Evolutionary conservation across 2,888 invertebrate species (phyloP).

Genomic region (Epinotia nisella): DNA sequence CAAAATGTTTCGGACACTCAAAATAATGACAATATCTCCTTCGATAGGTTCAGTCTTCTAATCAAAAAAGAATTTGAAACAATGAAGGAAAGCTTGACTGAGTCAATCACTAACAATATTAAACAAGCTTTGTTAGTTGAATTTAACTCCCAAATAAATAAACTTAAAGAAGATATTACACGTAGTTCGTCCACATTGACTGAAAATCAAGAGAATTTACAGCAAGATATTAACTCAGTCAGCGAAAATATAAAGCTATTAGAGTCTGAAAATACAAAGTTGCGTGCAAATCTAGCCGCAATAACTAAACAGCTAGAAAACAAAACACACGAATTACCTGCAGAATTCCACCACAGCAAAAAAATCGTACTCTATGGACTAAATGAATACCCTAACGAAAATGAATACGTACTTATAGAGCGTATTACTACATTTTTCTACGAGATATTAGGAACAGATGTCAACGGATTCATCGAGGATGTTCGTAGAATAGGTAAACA

Average conservation of each 20-base stretch:
- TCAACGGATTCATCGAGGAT: slow-evolving; percentile 1
- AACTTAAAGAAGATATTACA: not conserved
- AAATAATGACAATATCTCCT: not conserved
- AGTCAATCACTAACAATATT: not conserved
- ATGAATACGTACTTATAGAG: not conserved
- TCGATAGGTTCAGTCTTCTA: not conserved
- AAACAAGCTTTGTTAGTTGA: not conserved
- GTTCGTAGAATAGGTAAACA: no score
- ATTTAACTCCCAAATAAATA: not conserved
- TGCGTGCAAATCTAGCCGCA: not conserved
- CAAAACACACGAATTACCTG: not conserved
- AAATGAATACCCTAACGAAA: not conserved
- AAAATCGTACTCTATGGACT: not conserved
- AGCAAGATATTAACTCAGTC: not conserved
- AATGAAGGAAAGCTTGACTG: not conserved
- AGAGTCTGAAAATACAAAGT: not conserved
- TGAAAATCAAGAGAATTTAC: not conserved
- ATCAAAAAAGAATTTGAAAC: not conserved
- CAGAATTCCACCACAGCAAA: not conserved
- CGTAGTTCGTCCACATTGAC: not conserved
- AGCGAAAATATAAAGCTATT: not conserved
- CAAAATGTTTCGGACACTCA: no score
- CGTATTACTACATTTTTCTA: not conserved
- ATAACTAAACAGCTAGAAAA: not conserved
- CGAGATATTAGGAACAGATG: not conserved